These are phyloP conservation scores for Symphodus melops DNA, from an alignment of 2,113 vertebrate species.

Conservation along the genomic window DNA sequence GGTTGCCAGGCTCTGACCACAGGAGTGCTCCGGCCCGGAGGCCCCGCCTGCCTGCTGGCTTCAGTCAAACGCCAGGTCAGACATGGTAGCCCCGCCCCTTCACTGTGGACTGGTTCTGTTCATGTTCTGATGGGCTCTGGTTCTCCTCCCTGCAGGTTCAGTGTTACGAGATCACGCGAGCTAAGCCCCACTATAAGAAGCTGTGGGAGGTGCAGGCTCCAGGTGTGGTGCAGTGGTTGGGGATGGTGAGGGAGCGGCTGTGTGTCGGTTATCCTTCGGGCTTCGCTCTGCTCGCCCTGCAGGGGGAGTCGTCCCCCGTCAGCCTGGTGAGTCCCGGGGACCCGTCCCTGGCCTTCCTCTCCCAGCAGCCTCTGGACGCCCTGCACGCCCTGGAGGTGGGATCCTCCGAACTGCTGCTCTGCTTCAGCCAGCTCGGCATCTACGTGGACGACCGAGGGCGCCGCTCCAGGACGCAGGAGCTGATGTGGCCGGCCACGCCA, in stretches of 20 bases:
- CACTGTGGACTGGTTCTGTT: too few relatives aligned
- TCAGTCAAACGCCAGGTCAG: slow-evolving; percentile 90
- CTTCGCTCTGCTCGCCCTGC: slow-evolving; percentile 93
- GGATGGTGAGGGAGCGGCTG: slow-evolving; percentile 90
- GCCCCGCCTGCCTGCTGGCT: slow-evolving; percentile 89
- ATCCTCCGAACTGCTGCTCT: slow-evolving; percentile 91
- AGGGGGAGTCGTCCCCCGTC: slow-evolving; percentile 93
- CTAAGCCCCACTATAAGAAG: slow-evolving; percentile 89
- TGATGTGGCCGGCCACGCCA: slow-evolving; percentile 97
- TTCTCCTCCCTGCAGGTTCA: slow-evolving; percentile 73
- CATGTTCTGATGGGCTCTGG: neutral
- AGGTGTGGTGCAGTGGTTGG: slow-evolving; percentile 92
- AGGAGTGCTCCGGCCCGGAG: slow-evolving; percentile 83
- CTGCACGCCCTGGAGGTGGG: slow-evolving; percentile 93
- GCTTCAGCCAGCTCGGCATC: slow-evolving; percentile 96
- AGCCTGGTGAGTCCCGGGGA: slow-evolving; percentile 93
- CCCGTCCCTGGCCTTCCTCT: slow-evolving; percentile 93
- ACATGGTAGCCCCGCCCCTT: too few relatives aligned
- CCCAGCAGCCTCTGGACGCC: slow-evolving; percentile 92
- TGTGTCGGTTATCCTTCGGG: slow-evolving; percentile 96
- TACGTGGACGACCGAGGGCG: slow-evolving; percentile 96
- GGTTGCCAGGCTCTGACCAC: slow-evolving; percentile 92
- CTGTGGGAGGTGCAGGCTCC: slow-evolving; percentile 91
- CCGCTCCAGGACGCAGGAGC: slow-evolving; percentile 92
- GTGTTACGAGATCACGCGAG: slow-evolving; percentile 92